Conservation (phyloP, 2,797 vertebrate species). For the Rhinophrynus dorsalis region DNA sequence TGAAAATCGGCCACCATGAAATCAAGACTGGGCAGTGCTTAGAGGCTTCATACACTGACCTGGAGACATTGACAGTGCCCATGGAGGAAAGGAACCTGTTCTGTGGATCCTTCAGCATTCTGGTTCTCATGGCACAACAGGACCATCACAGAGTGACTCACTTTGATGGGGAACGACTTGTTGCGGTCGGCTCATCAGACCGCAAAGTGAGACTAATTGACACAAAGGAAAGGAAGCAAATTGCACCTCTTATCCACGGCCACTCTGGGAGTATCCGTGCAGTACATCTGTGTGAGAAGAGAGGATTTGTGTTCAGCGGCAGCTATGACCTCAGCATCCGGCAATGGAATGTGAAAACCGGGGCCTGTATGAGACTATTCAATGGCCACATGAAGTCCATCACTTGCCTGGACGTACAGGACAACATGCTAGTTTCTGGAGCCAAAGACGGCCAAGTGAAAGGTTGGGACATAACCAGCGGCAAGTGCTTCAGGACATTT, state of each 20-base stretch:
- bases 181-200: constrained; percentile 73
- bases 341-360: constrained; percentile 78
- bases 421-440: constrained; percentile 76
- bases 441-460: constrained; percentile 79
- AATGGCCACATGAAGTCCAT: constrained; percentile 76
- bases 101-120: constrained; percentile 76
- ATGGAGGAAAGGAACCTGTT: constrained; percentile 89
- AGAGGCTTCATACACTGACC: constrained; percentile 62
- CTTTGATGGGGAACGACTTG: constrained; percentile 69
- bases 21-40: constrained; percentile 58
- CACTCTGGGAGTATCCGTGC: constrained; percentile 70
- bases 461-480: constrained; percentile 85
- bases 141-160: constrained; percentile 74
- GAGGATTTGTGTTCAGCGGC: constrained; percentile 72
- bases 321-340: constrained; percentile 83
- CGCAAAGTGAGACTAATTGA: constrained; percentile 67
- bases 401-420: constrained; percentile 77
- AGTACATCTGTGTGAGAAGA: constrained; percentile 71
- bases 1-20: constrained; percentile 40
- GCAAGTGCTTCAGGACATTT: constrained; percentile 72
- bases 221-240: constrained; percentile 51
- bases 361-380: constrained; percentile 69
- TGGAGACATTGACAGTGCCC: constrained; percentile 66
- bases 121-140: constrained; percentile 66
- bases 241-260: constrained; percentile 61